A percentile compares a stretch with the other conserved stretches of the same genome.
Evolutionary conservation across 2,113 vertebrate genomes (phyloP).

Genomic region (Scartelaos histophorus): DNA sequence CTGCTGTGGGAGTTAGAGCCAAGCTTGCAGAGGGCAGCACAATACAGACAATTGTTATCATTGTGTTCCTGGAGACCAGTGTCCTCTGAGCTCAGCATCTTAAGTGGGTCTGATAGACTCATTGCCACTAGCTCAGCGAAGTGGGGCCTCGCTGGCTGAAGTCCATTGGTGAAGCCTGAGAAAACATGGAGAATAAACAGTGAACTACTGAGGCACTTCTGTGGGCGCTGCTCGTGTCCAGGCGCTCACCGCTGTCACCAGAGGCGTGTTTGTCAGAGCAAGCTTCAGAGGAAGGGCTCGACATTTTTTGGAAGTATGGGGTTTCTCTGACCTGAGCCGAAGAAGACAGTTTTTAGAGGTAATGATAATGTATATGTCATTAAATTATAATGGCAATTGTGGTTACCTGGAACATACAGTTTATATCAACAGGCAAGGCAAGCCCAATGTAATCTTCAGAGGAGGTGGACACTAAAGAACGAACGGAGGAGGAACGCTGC

Average conservation of each 20-base stretch:
- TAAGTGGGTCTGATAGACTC: constrained; percentile 80
- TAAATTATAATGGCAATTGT: neutral
- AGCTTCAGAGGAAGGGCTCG: constrained; percentile 78
- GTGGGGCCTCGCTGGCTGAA: constrained; percentile 53
- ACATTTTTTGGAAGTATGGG: constrained; percentile 88
- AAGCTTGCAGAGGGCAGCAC: constrained; percentile 82
- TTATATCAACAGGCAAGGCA: constrained; percentile 87
- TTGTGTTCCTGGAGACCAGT: constrained; percentile 88
- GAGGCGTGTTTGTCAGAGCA: constrained; percentile 63
- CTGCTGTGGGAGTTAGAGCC: constrained; percentile 60
- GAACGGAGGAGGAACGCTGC: constrained; percentile 88
- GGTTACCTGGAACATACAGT: constrained; percentile 85
- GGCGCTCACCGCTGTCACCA: constrained; percentile 68
- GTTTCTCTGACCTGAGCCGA: constrained; percentile 74
- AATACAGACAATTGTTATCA: constrained; percentile 90
- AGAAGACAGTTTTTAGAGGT: neutral
- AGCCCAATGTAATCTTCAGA: constrained; percentile 90
- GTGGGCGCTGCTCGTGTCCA: neutral
- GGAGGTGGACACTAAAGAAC: constrained; percentile 88
- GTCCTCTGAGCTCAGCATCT: constrained; percentile 84
- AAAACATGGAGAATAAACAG: neutral
- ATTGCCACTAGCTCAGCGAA: constrained; percentile 86
- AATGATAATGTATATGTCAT: neutral
- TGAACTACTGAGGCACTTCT: neutral
- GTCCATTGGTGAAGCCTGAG: constrained; percentile 68